Conservation (phyloP, 1,140 invertebrate species). For the Drosophila bipectinata region DNA sequence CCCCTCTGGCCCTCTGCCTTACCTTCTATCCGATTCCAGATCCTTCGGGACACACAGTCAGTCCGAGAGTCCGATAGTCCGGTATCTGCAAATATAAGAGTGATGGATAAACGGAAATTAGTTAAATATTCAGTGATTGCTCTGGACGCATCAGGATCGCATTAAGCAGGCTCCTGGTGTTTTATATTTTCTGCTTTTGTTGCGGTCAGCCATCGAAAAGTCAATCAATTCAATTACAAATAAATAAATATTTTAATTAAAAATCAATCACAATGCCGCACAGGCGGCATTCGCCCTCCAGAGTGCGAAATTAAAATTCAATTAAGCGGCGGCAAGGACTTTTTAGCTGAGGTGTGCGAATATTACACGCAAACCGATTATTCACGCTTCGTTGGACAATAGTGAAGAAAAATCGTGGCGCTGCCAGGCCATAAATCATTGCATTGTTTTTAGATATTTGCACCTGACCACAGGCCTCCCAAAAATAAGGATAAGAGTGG, state of each 20-base stretch:
- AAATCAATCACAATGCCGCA: slow-evolving; percentile 67
- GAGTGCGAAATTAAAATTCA: slow-evolving; percentile 46
- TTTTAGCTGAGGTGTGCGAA: slow-evolving; percentile 11
- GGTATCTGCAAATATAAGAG: slow-evolving; percentile 42
- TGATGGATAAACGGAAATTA: slow-evolving; percentile 53
- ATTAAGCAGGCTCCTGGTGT: slow-evolving; percentile 14
- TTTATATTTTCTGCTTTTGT: slow-evolving; percentile 10
- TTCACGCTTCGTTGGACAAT: slow-evolving; percentile 50
- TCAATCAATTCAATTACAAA: slow-evolving; percentile 76
- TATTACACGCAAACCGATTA: slow-evolving; percentile 39
- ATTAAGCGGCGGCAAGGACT: slow-evolving; percentile 25
- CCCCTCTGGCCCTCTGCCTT: slow-evolving; percentile 2
- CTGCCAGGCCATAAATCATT: slow-evolving; percentile 66
- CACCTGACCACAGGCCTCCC: slow-evolving; percentile 63
- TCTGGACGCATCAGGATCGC: slow-evolving; percentile 13
- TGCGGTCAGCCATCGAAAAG: slow-evolving; percentile 56
- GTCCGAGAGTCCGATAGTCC: neutral
- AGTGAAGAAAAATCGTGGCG: slow-evolving; percentile 34
- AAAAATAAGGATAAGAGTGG: slow-evolving; percentile 14
- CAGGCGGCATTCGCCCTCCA: slow-evolving; percentile 3
- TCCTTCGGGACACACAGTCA: neutral
- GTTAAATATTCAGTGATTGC: slow-evolving; percentile 54
- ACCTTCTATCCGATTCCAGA: slow-evolving; percentile 4
- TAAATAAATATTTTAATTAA: slow-evolving; percentile 81
- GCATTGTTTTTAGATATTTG: slow-evolving; percentile 81